These are phyloP conservation scores for Macrosiphum euphorbiae DNA, from an alignment of 2,888 invertebrate genomes.

Conservation along the genomic window DNA sequence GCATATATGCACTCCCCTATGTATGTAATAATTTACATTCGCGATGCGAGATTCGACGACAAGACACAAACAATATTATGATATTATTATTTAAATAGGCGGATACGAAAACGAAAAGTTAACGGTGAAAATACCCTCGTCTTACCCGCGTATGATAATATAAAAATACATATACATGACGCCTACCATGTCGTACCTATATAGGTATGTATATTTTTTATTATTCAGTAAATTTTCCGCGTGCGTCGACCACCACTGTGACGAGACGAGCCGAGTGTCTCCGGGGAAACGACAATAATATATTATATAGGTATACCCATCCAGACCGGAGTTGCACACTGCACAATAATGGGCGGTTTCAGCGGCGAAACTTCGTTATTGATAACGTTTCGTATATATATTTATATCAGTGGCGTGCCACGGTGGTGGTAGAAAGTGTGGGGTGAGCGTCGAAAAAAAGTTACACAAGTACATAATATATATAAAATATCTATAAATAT, in stretches of 20 bases:
- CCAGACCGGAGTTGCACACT: constrained; percentile 11
- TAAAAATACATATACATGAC: not conserved
- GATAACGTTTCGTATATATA: constrained; percentile 27
- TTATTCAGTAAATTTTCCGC: constrained; percentile 34
- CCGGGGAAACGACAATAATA: constrained; percentile 36
- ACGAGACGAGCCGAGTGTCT: not conserved
- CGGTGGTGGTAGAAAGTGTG: not conserved
- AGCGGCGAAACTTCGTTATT: constrained; percentile 32
- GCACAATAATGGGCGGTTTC: constrained; percentile 29
- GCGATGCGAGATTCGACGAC: not conserved
- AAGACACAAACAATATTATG: not conserved
- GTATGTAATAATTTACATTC: not conserved
- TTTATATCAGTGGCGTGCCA: not conserved
- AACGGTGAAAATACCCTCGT: not conserved
- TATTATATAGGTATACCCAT: not conserved
- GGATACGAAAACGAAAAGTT: not conserved
- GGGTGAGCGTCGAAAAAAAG: not conserved
- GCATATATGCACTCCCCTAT: not conserved
- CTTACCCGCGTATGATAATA: not conserved
- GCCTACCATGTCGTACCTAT: not conserved
- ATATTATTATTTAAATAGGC: not conserved
- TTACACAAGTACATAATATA: not conserved
- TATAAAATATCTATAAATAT: not conserved
- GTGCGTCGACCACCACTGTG: not conserved
- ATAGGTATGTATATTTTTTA: not conserved